Base-by-base conservation (phyloP, 2,113 vertebrate genomes). In the Stomatorhinus ivindoensis region DNA sequence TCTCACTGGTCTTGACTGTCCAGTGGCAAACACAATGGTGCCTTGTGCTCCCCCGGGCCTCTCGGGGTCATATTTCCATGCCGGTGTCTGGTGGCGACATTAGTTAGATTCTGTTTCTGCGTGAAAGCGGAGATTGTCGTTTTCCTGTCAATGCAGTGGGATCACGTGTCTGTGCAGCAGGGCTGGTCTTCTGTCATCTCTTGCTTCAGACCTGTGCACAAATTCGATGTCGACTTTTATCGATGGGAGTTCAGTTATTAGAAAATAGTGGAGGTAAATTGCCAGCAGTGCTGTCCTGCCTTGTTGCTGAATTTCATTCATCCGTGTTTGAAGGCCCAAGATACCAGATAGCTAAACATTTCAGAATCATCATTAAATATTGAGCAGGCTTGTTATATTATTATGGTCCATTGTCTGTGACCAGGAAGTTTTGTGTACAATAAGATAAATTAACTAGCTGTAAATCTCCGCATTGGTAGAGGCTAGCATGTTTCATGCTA, bases 21-120 rank as follows among this genome's bases (percentile, higher is more conserved):
- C 21, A 8, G 24, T 47, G 15, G 39, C 50, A 31, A 19, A 88
- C n/a, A 80, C 69, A 80, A 31, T 80, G 44, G 19, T 91, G 76
- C 85, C 90, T 92, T 90, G 91, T 92, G 87, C 50, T 91, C 85
- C 51, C 53, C 61, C 42, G 51, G 53, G 44, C 87, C 39, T 44
- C 48, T 50, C 69, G 51, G 88, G 6, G 47, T 91, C 89, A 65
- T 89, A 80, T 92, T 91, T 90, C 90, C 4, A n/a, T 80, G 53
- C 90, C 21, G 53, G 31, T 35, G 48, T 83, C 88, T 82, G 86
- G 88, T 76, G 58, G 24, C 39, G 53, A 55, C 88, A 88, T 65
- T 88, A 76, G 83, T 88, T 88, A 51, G 89, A 87, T 87, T 19
- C 89, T 24, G 24, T 86, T 42, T n/a, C 39, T 90, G 83, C 86